Conservation (phyloP, 37 sponge, comb jelly and placozoan genomes). For the Haliclona indistincta region DNA sequence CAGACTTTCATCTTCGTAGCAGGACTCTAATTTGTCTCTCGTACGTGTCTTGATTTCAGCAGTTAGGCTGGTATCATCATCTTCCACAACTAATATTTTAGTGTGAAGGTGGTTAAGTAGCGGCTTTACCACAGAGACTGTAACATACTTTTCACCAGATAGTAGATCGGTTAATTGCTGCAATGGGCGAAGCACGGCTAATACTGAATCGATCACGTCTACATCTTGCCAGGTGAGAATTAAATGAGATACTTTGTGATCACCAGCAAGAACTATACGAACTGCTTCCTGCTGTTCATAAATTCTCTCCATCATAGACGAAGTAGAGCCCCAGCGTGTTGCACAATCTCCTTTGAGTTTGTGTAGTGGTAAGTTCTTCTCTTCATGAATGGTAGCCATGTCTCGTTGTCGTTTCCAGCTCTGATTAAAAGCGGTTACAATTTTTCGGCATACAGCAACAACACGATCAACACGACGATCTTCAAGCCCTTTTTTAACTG, state of each 20-base stretch:
- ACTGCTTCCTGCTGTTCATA: conserved; percentile 26
- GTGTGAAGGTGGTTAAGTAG: background rate
- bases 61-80: conserved; percentile 20
- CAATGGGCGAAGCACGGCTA: conserved; percentile 2
- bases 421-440: conserved; percentile 23
- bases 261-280: conserved; percentile 5
- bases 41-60: conserved; percentile 3
- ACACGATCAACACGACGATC: conserved; percentile 22
- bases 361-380: background rate
- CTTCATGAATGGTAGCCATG: background rate
- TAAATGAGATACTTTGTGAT: conserved; percentile 2
- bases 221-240: conserved; percentile 23
- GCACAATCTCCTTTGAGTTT: background rate
- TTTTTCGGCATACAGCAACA: conserved; percentile 10
- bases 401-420: conserved; percentile 20
- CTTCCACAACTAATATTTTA: background rate
- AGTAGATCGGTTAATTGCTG: conserved; percentile 9
- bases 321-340: conserved; percentile 26
- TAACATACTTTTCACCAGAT: conserved; percentile 27
- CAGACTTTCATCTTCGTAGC: background rate
- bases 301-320: conserved; percentile 21
- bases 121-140: conserved; percentile 19
- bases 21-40: background rate
- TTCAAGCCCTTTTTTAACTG: conserved; percentile 18
- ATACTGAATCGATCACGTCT: conserved; percentile 14